Evolutionary conservation across 2,888 invertebrate genomes (phyloP).

Genomic region (Lysandra coridon): DNA sequence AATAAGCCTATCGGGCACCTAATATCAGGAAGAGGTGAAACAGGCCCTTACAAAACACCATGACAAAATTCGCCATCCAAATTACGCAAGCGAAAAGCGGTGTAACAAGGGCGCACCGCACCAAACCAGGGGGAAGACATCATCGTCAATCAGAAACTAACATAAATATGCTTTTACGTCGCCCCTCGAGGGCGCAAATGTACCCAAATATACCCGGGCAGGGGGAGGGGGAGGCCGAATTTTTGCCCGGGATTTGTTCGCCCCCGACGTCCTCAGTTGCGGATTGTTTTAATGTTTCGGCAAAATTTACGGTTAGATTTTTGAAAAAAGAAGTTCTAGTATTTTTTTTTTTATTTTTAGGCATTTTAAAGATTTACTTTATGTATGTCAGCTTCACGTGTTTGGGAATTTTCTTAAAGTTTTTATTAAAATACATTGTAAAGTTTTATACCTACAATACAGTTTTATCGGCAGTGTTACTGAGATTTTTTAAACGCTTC

Average conservation of each 20-base stretch:
- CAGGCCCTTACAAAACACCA: background rate
- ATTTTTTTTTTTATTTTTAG: no score
- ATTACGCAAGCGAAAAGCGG: constrained; percentile 41
- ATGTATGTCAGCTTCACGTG: no score
- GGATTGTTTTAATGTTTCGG: background rate
- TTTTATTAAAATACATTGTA: no score
- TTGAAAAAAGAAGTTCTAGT: background rate
- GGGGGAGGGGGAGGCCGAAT: constrained; percentile 50
- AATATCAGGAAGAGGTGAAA: no score
- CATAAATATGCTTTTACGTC: constrained; percentile 73
- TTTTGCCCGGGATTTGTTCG: constrained; percentile 45
- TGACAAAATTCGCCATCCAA: background rate
- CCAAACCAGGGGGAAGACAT: constrained; percentile 62
- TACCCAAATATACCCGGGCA: constrained; percentile 40
- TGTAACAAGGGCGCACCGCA: constrained; percentile 44
- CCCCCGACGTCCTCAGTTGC: background rate
- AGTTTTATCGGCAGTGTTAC: no score
- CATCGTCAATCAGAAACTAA: constrained; percentile 74
- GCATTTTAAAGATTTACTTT: no score
- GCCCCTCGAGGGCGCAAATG: constrained; percentile 39
- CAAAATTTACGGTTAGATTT: background rate
- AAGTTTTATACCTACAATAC: no score
- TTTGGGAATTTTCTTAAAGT: no score
- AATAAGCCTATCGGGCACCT: no score
- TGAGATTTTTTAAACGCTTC: no score